Evolutionary conservation across 2,888 invertebrate species (phyloP).

Genomic region (Dryocosmus kuriphilus): DNA sequence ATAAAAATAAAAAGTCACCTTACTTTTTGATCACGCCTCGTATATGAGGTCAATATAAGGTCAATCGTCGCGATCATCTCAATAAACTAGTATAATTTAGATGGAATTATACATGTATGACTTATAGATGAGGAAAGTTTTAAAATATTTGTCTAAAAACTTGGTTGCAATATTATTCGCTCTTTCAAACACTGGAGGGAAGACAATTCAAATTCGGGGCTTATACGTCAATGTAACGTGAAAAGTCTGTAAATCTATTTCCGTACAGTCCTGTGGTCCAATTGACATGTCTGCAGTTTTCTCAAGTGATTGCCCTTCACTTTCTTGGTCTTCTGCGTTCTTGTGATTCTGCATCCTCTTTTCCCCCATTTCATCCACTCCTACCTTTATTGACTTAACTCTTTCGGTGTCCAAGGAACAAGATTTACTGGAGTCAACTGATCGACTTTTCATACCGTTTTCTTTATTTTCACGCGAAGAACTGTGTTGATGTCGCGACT

Average conservation of each 20-base stretch:
- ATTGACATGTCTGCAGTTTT: conserved; percentile 60
- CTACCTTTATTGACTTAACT: conserved; percentile 65
- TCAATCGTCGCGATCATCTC: no score
- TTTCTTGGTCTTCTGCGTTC: conserved; percentile 65
- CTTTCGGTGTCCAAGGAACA: conserved; percentile 71
- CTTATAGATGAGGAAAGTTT: not conserved
- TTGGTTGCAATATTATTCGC: no score
- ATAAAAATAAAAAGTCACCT: no score
- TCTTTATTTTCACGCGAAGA: conserved; percentile 80
- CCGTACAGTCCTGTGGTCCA: conserved; percentile 77
- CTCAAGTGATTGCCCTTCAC: conserved; percentile 54
- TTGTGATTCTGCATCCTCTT: conserved; percentile 67
- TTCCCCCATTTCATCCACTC: conserved; percentile 65
- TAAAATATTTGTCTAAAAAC: no score
- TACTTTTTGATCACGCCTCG: no score
- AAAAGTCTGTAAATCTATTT: conserved; percentile 79
- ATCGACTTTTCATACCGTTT: conserved; percentile 75
- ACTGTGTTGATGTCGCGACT: conserved; percentile 78
- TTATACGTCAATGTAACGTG: conserved; percentile 79
- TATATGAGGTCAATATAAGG: no score
- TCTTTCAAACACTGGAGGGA: no score
- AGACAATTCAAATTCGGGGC: conserved; percentile 76
- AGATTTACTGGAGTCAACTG: conserved; percentile 67
- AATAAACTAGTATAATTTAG: no score
- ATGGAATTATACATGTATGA: no score